These are phyloP conservation scores for Ricordea florida DNA, from an alignment of 92 coral and sea anemone genomes.

Conservation along the genomic window DNA sequence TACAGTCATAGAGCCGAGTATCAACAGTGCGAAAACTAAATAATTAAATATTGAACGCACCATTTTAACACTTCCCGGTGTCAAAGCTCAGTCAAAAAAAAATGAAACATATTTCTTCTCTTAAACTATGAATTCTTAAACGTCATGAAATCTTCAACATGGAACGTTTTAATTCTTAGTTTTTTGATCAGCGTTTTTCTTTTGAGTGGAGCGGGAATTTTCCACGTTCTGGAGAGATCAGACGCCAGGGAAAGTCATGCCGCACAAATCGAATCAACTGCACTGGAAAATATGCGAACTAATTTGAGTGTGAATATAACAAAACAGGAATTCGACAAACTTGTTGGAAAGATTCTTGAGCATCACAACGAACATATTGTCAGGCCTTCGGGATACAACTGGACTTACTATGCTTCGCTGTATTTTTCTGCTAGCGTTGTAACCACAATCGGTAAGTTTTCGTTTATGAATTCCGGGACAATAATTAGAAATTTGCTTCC, in stretches of 20 bases:
- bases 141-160: background rate
- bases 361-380: background rate
- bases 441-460: constrained; percentile 58
- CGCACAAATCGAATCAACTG: background rate
- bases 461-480: background rate
- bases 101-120: background rate
- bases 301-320: constrained; percentile 28
- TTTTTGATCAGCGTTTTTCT: background rate
- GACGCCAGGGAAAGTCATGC: background rate
- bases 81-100: background rate
- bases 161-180: background rate
- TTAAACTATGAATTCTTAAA: background rate
- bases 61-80: background rate
- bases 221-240: constrained; percentile 37
- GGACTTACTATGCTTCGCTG: constrained; percentile 51
- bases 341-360: constrained; percentile 5
- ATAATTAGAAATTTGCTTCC: too few relatives aligned
- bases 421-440: constrained; percentile 55
- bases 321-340: constrained; percentile 14
- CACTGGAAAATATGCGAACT: background rate
- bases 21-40: too few relatives aligned
- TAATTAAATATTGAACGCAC: too few relatives aligned
- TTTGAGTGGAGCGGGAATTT: constrained; percentile 44
- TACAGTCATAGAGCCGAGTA: too few relatives aligned
- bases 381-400: background rate